Percentiles rank a stretch among this genome's conserved stretches.
Evolutionary conservation across 64 coral and sea anemone genomes (phyloP).

Genomic region (Dendrophyllia cribrosa): DNA sequence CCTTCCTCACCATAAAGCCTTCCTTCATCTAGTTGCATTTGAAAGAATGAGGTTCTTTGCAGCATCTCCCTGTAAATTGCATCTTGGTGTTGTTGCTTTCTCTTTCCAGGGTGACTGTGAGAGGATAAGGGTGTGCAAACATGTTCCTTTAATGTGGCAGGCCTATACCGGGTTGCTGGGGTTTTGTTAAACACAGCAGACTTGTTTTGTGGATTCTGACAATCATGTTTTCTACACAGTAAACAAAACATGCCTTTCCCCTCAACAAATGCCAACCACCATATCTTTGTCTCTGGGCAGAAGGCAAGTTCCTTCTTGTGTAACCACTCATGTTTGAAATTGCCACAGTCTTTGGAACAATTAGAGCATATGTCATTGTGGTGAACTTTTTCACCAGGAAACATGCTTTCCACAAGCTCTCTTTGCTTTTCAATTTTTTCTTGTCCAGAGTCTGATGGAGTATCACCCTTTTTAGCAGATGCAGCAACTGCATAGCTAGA

Average conservation of each 20-base stretch:
- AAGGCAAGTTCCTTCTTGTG: background rate
- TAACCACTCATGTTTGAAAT: slow-evolving; percentile 3
- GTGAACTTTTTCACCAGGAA: background rate
- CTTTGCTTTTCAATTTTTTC: background rate
- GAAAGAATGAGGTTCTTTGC: too few relatives aligned
- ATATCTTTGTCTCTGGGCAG: background rate
- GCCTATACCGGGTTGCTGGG: too few relatives aligned
- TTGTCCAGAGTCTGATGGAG: background rate
- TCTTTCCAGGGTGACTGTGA: too few relatives aligned
- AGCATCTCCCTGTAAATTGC: too few relatives aligned
- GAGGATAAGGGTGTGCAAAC: too few relatives aligned
- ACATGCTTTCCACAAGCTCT: background rate
- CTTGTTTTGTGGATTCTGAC: too few relatives aligned
- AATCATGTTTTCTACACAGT: background rate
- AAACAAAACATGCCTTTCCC: background rate
- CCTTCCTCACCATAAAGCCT: too few relatives aligned
- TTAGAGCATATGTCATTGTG: slow-evolving; percentile 1
- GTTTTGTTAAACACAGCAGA: too few relatives aligned
- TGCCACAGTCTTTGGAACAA: background rate
- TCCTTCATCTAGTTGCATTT: too few relatives aligned
- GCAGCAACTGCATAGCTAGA: background rate
- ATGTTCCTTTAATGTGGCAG: too few relatives aligned
- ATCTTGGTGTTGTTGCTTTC: too few relatives aligned
- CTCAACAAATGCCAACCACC: background rate
- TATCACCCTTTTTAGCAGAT: background rate